Evolutionary conservation across 2,888 invertebrate genomes (phyloP), one percentile per base, ranked within the genome.

Genomic region (Brachypalpus laphriformis): DNA sequence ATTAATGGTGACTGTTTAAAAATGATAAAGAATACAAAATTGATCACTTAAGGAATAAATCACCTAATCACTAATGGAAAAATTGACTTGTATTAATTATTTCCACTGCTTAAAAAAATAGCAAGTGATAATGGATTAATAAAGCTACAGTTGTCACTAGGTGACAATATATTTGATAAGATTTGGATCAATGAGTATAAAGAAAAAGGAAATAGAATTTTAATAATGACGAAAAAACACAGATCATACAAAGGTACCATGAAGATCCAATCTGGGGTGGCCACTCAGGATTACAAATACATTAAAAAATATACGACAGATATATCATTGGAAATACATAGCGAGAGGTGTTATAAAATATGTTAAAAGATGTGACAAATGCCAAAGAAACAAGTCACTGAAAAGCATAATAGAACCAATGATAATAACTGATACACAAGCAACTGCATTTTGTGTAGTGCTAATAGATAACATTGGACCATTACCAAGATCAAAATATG

Each of bases 401-500:
- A 14, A 34, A 66, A 57, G 37, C 18, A 31, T 31, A 18, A 28
- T 80, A 11, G n/a, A n/a, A n/a, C n/a, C n/a, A n/a, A n/a, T n/a
- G n/a, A n/a, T n/a, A n/a, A n/a, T n/a, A n/a, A n/a, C 4, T 28
- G 14, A 49, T 72, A 14, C n/a, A 72, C 71, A 65, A 25, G 25
- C 65, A 74, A 74, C 25, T 9, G 20, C 70, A n/a, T n/a, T n/a
- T n/a, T n/a, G n/a, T n/a, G 9, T 77, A 40, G 71, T 78, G 1
- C 37, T 78, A 0, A 45, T 71, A 20, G 71, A 78, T 40, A 78
- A 63, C 3, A 57, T 78, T 37, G 78, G 78, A 45, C 57, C 72
- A 20, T 34, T 81, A 40, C 9, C 45, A 57, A 66, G 28, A 68
- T 37, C 80, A 20, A 8, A 34, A 34, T 28, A 61, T 54, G 72